Conservation (phyloP, 2,113 vertebrate species). For the Periophthalmodon schlosseri region DNA sequence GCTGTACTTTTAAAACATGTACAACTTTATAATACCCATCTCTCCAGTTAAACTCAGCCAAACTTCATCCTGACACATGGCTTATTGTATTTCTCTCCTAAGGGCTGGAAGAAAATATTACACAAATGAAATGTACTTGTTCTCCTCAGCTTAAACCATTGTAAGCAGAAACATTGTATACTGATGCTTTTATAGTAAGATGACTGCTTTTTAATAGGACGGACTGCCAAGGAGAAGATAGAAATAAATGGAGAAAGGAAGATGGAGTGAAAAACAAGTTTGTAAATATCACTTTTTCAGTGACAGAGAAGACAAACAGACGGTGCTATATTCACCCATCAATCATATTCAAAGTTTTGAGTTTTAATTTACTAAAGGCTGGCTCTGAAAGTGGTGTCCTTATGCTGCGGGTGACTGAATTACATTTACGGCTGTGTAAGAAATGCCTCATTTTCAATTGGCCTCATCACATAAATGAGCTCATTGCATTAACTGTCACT, state of each 20-base stretch:
- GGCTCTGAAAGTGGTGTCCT: background rate
- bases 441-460: slow-evolving; percentile 34
- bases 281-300: background rate
- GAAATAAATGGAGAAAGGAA: background rate
- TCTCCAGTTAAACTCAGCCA: background rate
- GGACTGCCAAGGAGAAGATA: background rate
- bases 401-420: slow-evolving; percentile 7
- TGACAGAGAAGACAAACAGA: slow-evolving; percentile 1
- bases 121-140: background rate
- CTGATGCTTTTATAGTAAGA: background rate
- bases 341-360: background rate
- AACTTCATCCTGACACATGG: background rate
- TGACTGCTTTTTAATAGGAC: background rate
- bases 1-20: background rate
- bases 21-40: background rate
- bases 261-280: background rate
- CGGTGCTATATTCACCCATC: background rate
- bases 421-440: slow-evolving; percentile 32
- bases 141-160: background rate
- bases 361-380: background rate
- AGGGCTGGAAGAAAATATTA: slow-evolving; percentile 5
- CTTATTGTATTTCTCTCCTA: background rate
- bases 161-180: background rate
- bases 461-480: slow-evolving; percentile 26
- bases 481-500: slow-evolving; percentile 33